A percentile compares a stretch with the other conserved stretches of the same genome.
Conservation (phyloP, 2,888 invertebrate genomes). For the Ectemnius cavifrons region DNA sequence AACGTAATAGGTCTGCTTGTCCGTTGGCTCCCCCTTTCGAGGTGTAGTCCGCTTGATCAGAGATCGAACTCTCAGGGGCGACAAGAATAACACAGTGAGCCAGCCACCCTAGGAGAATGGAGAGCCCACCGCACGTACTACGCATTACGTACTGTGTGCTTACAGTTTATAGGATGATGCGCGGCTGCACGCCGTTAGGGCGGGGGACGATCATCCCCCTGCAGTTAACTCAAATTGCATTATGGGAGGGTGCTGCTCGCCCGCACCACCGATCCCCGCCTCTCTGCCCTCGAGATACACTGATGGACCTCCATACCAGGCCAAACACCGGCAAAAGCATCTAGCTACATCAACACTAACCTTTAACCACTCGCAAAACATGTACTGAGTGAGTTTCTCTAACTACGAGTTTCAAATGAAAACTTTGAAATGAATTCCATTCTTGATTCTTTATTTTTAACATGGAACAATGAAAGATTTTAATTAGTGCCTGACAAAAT, state of each 20-base stretch:
- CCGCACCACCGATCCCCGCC: constrained; percentile 54
- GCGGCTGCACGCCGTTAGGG: constrained; percentile 44
- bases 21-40: constrained; percentile 10
- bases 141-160: constrained; percentile 66
- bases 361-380: no score
- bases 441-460: no score
- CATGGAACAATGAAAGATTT: no score
- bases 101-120: constrained; percentile 45
- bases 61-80: constrained; percentile 22
- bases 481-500: no score
- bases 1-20: neutral
- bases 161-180: constrained; percentile 66
- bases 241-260: constrained; percentile 66
- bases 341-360: no score
- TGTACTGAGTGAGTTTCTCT: no score
- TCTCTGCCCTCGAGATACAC: constrained; percentile 29
- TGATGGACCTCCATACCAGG: constrained; percentile 18
- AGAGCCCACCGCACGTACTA: constrained; percentile 55
- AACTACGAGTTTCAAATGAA: no score
- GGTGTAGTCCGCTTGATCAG: constrained; percentile 6
- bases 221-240: constrained; percentile 75
- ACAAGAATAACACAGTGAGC: constrained; percentile 49
- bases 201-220: constrained; percentile 61
- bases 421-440: no score
- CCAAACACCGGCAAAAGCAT: constrained; percentile 10